Evolutionary conservation across 1,140 invertebrate species (phyloP).

Genomic region (Bursaphelenchus mucronatus): DNA sequence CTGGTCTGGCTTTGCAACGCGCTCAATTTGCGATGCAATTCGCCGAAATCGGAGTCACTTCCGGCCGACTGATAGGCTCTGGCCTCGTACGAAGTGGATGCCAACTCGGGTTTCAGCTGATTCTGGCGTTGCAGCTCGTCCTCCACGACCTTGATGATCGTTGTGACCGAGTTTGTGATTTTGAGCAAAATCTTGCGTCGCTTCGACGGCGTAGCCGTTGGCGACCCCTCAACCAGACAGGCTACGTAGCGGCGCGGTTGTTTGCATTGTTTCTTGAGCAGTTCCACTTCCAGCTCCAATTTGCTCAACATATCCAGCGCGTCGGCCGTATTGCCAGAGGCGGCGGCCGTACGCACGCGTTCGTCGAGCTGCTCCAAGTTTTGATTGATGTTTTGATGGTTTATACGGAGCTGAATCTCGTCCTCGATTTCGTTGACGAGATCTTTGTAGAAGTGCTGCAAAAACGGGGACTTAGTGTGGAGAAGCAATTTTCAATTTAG

Average conservation of each 20-base stretch:
- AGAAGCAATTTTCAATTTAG: too few relatives aligned
- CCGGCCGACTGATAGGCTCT: neutral
- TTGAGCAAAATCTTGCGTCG: slow-evolving; percentile 7
- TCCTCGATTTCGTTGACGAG: slow-evolving; percentile 14
- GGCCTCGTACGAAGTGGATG: neutral
- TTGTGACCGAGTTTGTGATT: slow-evolving; percentile 16
- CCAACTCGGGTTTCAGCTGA: neutral
- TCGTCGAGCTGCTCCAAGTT: slow-evolving; percentile 17
- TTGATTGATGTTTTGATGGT: slow-evolving; percentile 12
- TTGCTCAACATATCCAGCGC: neutral
- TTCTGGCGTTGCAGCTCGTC: slow-evolving; percentile 12
- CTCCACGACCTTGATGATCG: slow-evolving; percentile 18
- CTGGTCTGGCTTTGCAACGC: neutral
- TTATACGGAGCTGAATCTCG: slow-evolving; percentile 14
- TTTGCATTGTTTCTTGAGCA: slow-evolving; percentile 3
- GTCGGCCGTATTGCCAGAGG: neutral
- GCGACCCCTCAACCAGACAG: neutral
- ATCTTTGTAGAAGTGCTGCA: slow-evolving; percentile 13
- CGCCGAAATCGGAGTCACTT: neutral
- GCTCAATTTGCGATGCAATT: slow-evolving; percentile 6
- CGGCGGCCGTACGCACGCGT: neutral
- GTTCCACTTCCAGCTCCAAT: slow-evolving; percentile 10
- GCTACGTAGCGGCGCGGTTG: neutral
- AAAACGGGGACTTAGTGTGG: neutral
- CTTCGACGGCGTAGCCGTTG: neutral